These are phyloP conservation scores for Rhingia campestris DNA, from an alignment of 2,888 invertebrate species.

Conservation along the genomic window DNA sequence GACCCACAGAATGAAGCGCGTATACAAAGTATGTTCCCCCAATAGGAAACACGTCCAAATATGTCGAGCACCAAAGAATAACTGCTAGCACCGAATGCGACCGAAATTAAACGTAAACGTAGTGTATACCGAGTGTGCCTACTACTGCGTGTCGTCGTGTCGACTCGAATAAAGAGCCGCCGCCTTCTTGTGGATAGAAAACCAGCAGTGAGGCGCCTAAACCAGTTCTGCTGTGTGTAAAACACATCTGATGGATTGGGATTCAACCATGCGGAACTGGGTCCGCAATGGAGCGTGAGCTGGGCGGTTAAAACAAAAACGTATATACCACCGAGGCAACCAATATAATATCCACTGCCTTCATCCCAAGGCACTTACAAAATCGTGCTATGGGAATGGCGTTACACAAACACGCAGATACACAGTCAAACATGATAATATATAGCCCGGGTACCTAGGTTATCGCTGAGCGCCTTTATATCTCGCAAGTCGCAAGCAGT, in stretches of 20 bases:
- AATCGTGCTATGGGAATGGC: conserved; percentile 56
- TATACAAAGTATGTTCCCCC: conserved; percentile 36
- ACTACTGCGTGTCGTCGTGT: conserved; percentile 2
- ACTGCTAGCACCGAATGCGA: conserved; percentile 77
- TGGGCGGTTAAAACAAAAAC: conserved; percentile 60
- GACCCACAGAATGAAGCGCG: conserved; percentile 57
- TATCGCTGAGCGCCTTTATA: conserved; percentile 38
- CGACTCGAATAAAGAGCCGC: conserved; percentile 55
- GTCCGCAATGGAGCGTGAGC: conserved; percentile 72
- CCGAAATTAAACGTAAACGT: conserved; percentile 58
- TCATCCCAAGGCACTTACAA: conserved; percentile 65
- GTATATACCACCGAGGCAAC: conserved; percentile 63
- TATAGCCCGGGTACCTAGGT: conserved; percentile 25
- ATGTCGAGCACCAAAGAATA: conserved; percentile 81
- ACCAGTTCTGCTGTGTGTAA: conserved; percentile 65
- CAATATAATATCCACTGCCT: conserved; percentile 49
- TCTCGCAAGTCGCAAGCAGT: conserved; percentile 1
- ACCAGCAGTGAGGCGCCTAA: conserved; percentile 64
- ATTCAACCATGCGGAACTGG: conserved; percentile 71
- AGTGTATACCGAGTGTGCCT: conserved; percentile 40
- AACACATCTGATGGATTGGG: conserved; percentile 66
- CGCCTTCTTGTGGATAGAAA: conserved; percentile 60
- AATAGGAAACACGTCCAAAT: conserved; percentile 78
- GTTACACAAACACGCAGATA: conserved; percentile 29
- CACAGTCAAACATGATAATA: conserved; percentile 40